phyloP scores from a whole-genome alignment of 37 sponge, comb jelly and placozoan genomes.

The Corticium candelabrum region DNA sequence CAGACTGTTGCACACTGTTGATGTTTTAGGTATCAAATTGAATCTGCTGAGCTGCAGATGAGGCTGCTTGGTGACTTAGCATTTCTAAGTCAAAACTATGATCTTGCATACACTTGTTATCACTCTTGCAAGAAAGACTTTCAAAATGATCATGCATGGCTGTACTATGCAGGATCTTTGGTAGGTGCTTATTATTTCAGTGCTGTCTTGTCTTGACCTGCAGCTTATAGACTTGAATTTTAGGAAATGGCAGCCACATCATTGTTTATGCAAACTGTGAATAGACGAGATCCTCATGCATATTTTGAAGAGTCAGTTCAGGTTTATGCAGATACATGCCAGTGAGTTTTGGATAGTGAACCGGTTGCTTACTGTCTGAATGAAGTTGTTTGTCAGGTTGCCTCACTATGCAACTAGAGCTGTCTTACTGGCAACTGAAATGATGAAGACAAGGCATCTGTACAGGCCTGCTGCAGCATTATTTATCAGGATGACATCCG shows the following conservation, averaged over 20 bases:
- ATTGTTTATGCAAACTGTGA: constrained; percentile 54
- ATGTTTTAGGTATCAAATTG: constrained; percentile 44
- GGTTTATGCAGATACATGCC: constrained; percentile 55
- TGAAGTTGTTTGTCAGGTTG: constrained; percentile 18
- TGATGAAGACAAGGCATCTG: constrained; percentile 51
- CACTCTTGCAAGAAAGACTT: constrained; percentile 81
- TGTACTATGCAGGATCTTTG: constrained; percentile 75
- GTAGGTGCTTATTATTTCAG: constrained; percentile 33
- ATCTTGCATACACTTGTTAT: constrained; percentile 69
- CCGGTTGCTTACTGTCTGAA: too few relatives aligned
- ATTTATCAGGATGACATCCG: constrained; percentile 31
- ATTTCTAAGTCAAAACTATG: constrained; percentile 89
- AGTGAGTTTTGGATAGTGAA: constrained; percentile 40
- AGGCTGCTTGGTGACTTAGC: constrained; percentile 77
- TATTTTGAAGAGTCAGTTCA: constrained; percentile 75
- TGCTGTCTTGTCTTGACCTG: not conserved
- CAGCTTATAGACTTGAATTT: not conserved
- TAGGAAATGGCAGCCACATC: constrained; percentile 91
- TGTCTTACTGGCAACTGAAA: constrained; percentile 51
- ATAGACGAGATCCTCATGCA: constrained; percentile 49
- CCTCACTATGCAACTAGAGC: constrained; percentile 51
- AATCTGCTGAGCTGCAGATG: constrained; percentile 73
- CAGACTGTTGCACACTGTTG: not conserved
- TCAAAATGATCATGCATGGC: constrained; percentile 62
- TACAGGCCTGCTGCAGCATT: constrained; percentile 41